These are phyloP conservation scores for Chinchilla lanigera DNA, from an alignment of 2,113 vertebrate genomes.

Conservation along the genomic window DNA sequence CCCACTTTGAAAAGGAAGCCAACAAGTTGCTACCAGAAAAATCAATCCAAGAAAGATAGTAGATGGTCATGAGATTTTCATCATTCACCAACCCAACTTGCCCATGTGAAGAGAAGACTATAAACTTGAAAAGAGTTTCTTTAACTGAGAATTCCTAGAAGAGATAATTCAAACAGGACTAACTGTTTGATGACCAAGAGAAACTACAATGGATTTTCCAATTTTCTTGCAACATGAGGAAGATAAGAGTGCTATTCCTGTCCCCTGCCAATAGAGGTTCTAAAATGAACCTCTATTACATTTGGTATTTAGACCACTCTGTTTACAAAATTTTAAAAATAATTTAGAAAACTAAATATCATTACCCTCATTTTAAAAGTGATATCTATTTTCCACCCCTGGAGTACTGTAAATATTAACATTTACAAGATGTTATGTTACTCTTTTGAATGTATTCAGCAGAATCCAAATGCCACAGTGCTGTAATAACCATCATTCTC, in stretches of 20 bases:
- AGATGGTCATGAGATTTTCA: background rate
- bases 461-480: slow-evolving; percentile 36
- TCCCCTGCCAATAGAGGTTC: background rate
- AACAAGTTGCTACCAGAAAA: background rate
- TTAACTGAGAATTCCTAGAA: slow-evolving; percentile 37
- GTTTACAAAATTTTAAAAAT: background rate
- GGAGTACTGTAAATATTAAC: slow-evolving; percentile 49
- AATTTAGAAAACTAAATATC: background rate
- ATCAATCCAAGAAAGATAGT: background rate
- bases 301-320: background rate
- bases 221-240: background rate
- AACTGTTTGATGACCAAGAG: background rate
- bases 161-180: background rate
- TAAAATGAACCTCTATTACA: background rate
- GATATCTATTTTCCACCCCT: background rate
- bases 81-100: background rate
- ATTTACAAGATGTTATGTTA: slow-evolving; percentile 44
- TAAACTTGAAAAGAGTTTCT: slow-evolving; percentile 24
- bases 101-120: background rate
- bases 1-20: background rate
- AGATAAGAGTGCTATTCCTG: background rate
- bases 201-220: background rate
- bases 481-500: slow-evolving; percentile 15
- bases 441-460: slow-evolving; percentile 23
- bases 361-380: background rate